Base-by-base conservation (phyloP, 2,797 vertebrate species). In the Pangasius mekongensis region DNA sequence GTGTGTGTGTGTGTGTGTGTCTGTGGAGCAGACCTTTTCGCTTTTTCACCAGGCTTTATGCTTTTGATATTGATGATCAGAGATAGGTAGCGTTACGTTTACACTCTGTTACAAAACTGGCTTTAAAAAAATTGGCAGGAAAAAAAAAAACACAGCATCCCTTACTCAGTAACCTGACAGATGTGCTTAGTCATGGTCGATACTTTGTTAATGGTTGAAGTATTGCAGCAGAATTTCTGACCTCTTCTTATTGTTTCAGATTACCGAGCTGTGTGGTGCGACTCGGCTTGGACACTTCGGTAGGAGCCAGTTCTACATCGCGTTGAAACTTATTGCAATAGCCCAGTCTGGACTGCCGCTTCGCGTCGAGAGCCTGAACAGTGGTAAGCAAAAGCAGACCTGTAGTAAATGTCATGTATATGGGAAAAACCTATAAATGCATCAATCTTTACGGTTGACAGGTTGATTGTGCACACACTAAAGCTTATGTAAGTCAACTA, bases 271-370 rank as follows among this genome's bases (percentile, higher is more conserved):
- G 3, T 99, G 98, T 86, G 98, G 98, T 93, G 98, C 98, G 92
- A 99, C 97, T 89, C 97, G 98, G 84, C 97, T 99, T 89, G 98
- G 98, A 66, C 98, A 99, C 95, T 99, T 99, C 39, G 98, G 98
- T 93, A 96, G 98, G 94, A 99, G 98, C 95, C 98, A 99, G 86
- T 99, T 99, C 95, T 99, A 99, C 94, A 99, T 99, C 89, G 98
- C 98, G 88, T 94, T 99, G 94, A 99, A 99, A 94, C 98, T 99
- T 92, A 97, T 99, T 89, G 98, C 98, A 88, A 97, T 99, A 87
- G 98, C 98, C 92, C 98, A 99, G 78, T 97, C 98, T 49, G 98
- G 98, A 91, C 96, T 98, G 89, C 98, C 98, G 78, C 94, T 99
- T 90, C 95, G 98, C 92, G 97, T 99, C 92, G 98, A 99, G 93